phyloP scores from a whole-genome alignment of 1,140 invertebrate genomes.

The Diorhabda sublineata region DNA sequence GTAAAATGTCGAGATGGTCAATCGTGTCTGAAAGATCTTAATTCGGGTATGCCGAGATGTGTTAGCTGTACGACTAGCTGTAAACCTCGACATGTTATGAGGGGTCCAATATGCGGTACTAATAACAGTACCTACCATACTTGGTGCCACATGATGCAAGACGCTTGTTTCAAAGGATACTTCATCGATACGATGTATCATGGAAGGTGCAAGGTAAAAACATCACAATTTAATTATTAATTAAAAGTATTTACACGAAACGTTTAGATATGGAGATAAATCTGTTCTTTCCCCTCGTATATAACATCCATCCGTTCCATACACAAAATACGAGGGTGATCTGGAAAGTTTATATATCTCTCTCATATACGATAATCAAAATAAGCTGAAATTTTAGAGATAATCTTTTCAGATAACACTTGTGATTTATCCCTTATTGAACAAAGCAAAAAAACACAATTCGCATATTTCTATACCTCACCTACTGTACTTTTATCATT shows the following conservation, averaged over 20 bases:
- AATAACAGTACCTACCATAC: constrained; percentile 81
- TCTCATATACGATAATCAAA: too few species aligned
- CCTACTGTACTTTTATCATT: too few species aligned
- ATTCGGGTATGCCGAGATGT: constrained; percentile 69
- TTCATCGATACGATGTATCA: constrained; percentile 72
- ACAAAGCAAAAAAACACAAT: too few species aligned
- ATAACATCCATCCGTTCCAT: too few species aligned
- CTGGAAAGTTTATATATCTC: too few species aligned
- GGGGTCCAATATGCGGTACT: constrained; percentile 66
- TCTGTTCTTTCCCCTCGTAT: neutral
- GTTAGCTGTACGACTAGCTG: constrained; percentile 66
- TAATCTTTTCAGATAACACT: too few species aligned
- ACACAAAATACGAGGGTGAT: too few species aligned
- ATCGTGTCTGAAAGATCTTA: constrained; percentile 69
- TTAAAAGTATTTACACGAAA: neutral
- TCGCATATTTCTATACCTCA: too few species aligned
- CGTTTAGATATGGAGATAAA: neutral
- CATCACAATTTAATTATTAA: neutral
- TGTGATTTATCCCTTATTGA: too few species aligned
- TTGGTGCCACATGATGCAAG: constrained; percentile 83
- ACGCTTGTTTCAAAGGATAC: constrained; percentile 74
- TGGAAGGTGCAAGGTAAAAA: constrained; percentile 56
- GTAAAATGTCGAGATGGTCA: constrained; percentile 71
- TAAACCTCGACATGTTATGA: constrained; percentile 48
- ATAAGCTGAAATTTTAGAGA: too few species aligned